A percentile compares a stretch with the other conserved stretches of the same genome.
phyloP scores from a whole-genome alignment of 2,113 vertebrate species.

The Callorhinus ursinus region DNA sequence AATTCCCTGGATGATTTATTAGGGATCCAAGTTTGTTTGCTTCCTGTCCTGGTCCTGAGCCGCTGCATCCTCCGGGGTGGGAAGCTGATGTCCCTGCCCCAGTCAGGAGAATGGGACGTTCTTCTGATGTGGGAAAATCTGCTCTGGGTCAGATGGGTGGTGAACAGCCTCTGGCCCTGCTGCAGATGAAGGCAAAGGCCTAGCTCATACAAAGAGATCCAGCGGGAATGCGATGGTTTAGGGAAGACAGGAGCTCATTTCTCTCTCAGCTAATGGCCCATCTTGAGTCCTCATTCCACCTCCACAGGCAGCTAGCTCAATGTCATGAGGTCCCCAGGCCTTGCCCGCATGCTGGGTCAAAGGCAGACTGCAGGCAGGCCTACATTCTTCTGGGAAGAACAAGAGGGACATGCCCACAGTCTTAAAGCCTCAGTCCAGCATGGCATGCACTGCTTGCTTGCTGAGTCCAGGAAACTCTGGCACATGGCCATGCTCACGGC shows the following conservation, averaged over 20 bases:
- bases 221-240: not conserved
- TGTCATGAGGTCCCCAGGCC: not conserved
- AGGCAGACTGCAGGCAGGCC: not conserved
- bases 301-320: not conserved
- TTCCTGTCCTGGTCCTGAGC: not conserved
- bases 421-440: not conserved
- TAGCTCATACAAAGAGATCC: not conserved
- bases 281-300: not conserved
- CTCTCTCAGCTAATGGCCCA: not conserved
- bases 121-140: not conserved
- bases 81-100: not conserved
- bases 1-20: not conserved
- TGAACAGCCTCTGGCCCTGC: not conserved
- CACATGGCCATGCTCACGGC: accelerated
- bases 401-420: accelerated
- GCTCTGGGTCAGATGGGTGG: not conserved
- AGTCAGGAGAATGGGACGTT: not conserved
- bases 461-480: not conserved
- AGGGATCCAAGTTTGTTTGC: not conserved
- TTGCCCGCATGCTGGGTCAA: not conserved
- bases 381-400: not conserved
- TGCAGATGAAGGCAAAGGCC: not conserved
- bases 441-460: accelerated
- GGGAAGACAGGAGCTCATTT: not conserved
- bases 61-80: not conserved